A percentile compares a stretch with the other conserved stretches of the same genome.
Conservation (phyloP, 2,888 invertebrate species). For the Calameuta idolon region DNA sequence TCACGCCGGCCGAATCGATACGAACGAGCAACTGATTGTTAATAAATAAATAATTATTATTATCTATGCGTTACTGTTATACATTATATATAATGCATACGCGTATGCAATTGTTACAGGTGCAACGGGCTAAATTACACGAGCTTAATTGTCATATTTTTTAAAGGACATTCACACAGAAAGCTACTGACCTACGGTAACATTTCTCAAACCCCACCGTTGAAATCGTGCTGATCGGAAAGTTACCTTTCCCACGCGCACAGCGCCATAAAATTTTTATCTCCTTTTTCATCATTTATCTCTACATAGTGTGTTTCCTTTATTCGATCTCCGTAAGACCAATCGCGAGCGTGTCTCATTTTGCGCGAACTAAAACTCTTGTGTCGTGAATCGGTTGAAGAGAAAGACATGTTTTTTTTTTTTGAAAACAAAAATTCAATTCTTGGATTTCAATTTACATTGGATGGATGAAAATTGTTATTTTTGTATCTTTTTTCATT, state of each 20-base stretch:
- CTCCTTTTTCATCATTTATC: constrained; percentile 19
- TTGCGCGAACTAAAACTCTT: neutral
- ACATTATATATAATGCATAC: neutral
- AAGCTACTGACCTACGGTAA: constrained; percentile 21
- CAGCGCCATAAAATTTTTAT: constrained; percentile 1
- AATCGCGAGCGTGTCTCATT: neutral
- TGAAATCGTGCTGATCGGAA: constrained; percentile 10
- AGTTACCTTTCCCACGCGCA: neutral
- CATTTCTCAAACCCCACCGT: constrained; percentile 21
- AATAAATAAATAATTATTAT: constrained; percentile 9
- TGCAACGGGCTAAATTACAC: constrained; percentile 5
- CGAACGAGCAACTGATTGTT: constrained; percentile 1
- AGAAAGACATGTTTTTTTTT: neutral
- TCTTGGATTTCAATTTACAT: neutral
- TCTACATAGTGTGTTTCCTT: constrained; percentile 9
- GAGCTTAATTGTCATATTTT: neutral
- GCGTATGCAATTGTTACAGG: constrained; percentile 2
- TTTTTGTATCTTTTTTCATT: neutral
- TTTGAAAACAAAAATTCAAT: neutral
- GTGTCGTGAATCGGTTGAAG: neutral
- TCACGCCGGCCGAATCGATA: neutral
- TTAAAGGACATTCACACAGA: constrained; percentile 13
- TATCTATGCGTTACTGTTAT: constrained; percentile 4
- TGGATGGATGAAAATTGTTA: neutral
- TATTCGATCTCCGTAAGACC: neutral